Percentiles rank a stretch among this genome's conserved stretches.
phyloP scores from a whole-genome alignment of 2,888 invertebrate genomes.

The Megastigmus dorsalis region DNA sequence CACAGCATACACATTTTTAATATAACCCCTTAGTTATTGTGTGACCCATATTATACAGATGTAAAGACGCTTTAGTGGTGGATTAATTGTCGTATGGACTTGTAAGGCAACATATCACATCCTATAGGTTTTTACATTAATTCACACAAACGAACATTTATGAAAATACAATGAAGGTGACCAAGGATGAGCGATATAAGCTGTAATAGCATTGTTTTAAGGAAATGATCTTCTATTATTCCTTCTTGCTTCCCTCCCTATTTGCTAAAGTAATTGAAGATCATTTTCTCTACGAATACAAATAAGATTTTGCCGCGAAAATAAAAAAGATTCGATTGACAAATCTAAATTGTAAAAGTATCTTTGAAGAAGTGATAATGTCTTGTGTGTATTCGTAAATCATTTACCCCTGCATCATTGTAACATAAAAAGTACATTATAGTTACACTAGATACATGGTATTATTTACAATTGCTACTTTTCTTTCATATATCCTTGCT shows the following conservation, averaged over 20 bases:
- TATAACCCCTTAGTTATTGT: constrained; percentile 22
- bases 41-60: not conserved
- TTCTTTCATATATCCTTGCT: not conserved
- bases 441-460: constrained; percentile 33
- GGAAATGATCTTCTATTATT: constrained; percentile 26
- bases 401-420: constrained; percentile 9
- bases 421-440: constrained; percentile 31
- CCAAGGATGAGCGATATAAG: constrained; percentile 39
- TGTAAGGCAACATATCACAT: constrained; percentile 19
- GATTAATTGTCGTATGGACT: constrained; percentile 20
- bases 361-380: not conserved
- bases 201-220: constrained; percentile 21
- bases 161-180: constrained; percentile 38
- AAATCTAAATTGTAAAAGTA: not conserved
- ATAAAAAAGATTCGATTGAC: not conserved
- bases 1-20: constrained; percentile 31
- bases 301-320: constrained; percentile 22
- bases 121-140: constrained; percentile 33
- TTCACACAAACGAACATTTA: constrained; percentile 40
- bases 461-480: constrained; percentile 40
- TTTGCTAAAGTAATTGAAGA: constrained; percentile 42
- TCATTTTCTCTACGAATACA: constrained; percentile 23
- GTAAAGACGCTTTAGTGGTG: constrained; percentile 10
- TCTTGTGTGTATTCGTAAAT: constrained; percentile 33
- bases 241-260: constrained; percentile 10